Base-by-base conservation (phyloP, 2,113 vertebrate species). In the Azemiops feae region DNA sequence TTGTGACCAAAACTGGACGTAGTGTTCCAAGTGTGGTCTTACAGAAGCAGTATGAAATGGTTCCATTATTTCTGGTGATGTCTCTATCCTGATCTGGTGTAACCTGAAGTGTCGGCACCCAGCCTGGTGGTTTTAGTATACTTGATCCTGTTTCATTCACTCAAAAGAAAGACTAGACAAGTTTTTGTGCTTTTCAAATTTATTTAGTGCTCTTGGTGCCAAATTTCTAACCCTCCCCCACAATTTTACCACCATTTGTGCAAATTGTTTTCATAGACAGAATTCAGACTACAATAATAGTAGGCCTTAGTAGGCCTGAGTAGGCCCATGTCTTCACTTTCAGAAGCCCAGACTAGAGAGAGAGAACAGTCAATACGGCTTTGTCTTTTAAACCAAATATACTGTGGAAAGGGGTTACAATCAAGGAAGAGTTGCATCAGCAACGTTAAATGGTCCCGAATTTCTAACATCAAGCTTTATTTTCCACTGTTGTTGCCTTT, bases 191-290 rank as follows among this genome's bases (percentile, higher is more conserved):
- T 43, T 81, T 81, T 81, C 8, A 43, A 22, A 10, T 81, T 52
- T 50, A 87, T 52, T 87, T 52, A 6, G 27, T 50, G 47, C 25
- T 30, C 27, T 52, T 87, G 23, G 27, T 87, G 86, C 50, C 45
- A 50, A 87, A 87, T 50, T 50, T 39, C 34, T 43, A 81, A 8
- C 18, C 74, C 34, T 22, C 74, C 93, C 97, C 94, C 95, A 34
- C 90, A 90, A 94, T 95, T 81, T 81, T 94, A 95, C 43, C 55
- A 16, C 96, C 94, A 0, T 23, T 89, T 50, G 96, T 97, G 96
- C 93, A 58, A 54, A 64, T 94, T 88, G 7, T 34, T 88, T 96
- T 92, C 92, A 92, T 85, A 94, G 95, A 95, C 95, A 74, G 89
- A 90, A 90, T 74, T 94, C 91, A 94, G 52, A 94, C 22, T 91